A percentile compares a stretch with the other conserved stretches of the same genome.
Evolutionary conservation across 2,888 invertebrate genomes (phyloP).

Genomic region (Pollenia labialis): DNA sequence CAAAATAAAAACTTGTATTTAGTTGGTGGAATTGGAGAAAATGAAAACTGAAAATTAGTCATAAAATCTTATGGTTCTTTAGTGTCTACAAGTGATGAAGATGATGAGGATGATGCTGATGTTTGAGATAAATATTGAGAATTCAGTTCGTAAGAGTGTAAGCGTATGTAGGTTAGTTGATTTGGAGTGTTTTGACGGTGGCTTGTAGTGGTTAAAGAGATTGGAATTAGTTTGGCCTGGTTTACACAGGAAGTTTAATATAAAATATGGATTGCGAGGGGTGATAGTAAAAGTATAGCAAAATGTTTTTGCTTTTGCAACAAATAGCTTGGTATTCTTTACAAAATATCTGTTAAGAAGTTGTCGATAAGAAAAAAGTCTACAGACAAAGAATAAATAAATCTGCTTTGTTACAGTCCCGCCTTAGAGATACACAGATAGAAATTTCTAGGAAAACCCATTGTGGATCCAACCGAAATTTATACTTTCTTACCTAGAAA

Average conservation of each 20-base stretch:
- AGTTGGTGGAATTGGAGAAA: neutral
- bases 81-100: conserved; percentile 11
- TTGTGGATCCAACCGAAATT: no score
- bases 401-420: no score
- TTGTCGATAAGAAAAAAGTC: no score
- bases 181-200: neutral
- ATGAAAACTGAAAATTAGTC: conserved; percentile 32
- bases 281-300: neutral
- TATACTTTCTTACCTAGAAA: no score
- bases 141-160: neutral
- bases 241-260: conserved; percentile 13
- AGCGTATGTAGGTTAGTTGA: conserved; percentile 4
- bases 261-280: neutral
- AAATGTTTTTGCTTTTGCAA: no score
- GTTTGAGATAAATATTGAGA: conserved; percentile 6
- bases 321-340: no score
- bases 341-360: no score
- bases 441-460: no score
- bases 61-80: conserved; percentile 58
- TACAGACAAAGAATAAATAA: no score
- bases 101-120: conserved; percentile 1
- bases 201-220: neutral
- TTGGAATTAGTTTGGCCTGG: conserved; percentile 23
- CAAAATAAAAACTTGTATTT: conserved; percentile 16
- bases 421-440: no score